Percentiles rank a stretch among this genome's conserved stretches.
Conservation (phyloP, 2,113 vertebrate species). For the Pluvianellus socialis region DNA sequence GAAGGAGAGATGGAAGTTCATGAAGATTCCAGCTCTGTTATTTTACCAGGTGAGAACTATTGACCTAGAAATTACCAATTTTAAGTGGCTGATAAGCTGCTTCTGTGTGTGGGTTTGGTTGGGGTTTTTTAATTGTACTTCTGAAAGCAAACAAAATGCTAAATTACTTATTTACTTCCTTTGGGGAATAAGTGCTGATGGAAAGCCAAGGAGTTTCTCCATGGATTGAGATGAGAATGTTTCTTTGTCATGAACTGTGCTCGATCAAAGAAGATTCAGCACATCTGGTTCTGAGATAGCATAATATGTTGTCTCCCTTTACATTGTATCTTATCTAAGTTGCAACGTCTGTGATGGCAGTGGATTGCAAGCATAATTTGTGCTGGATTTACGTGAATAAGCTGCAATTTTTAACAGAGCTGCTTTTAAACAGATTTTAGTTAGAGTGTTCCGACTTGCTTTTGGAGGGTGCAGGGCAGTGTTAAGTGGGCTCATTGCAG, state of each 20-base stretch:
- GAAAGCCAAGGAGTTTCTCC: not conserved
- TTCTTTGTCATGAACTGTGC: not conserved
- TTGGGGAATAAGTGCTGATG: not conserved
- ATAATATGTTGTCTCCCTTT: not conserved
- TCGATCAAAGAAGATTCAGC: not conserved
- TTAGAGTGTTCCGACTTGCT: not conserved
- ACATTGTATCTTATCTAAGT: not conserved
- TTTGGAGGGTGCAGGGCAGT: not conserved
- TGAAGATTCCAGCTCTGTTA: slow-evolving; percentile 60
- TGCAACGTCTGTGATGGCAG: not conserved
- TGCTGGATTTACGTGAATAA: not conserved
- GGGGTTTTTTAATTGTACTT: not conserved
- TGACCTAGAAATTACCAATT: not conserved
- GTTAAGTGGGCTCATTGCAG: not conserved
- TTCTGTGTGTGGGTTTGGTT: not conserved
- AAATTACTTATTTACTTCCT: not conserved
- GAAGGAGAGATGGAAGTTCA: slow-evolving; percentile 68
- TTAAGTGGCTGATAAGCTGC: not conserved
- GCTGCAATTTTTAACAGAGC: not conserved
- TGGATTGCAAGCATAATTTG: not conserved
- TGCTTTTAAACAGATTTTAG: not conserved
- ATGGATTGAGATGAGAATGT: not conserved
- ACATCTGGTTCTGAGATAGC: not conserved
- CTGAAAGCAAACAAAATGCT: not conserved
- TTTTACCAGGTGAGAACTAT: slow-evolving; percentile 77